Base-by-base conservation (phyloP, 2,888 invertebrate genomes). In the Hypselothyrea guttata region DNA sequence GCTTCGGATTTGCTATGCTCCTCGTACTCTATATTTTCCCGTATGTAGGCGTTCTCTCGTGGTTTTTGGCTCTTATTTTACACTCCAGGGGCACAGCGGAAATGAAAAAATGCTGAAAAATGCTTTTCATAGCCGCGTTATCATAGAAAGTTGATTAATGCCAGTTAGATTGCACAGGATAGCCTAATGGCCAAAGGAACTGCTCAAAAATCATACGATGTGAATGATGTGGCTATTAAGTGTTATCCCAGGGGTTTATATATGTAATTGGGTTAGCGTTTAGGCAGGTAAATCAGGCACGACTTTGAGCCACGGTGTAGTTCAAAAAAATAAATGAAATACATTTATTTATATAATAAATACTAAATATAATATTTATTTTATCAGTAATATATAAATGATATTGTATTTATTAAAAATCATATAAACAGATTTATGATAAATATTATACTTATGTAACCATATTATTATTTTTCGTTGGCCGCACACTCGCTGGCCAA, bases 101-200 rank as follows among this genome's bases (percentile, higher is more conserved):
- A 71, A 55, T 35, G 28, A 55, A 45, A n/a, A 48, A 52, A 31
- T 46, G 52, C 44, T 33, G 53, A 71, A 56, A 60, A 71, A 61
- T 72, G 53, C 67, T 66, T 66, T 71, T 70, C 61, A 56, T 65
- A 11, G 35, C 30, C 60, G 30, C 42, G 55, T 51, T 69, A 71
- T 60, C 47, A 52, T 46, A 34, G 51, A 48, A 57, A 54, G 54
- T 52, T 82, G 66, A 75, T 70, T 61, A 82, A 75, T 75, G 78
- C 8, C 0, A 42, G 7, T 33, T 35, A 74, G 71, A 82, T 75
- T 57, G 67, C 1, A 11, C 18, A 54, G 68, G 54, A 72, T 57
- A 59, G 18, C 42, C 5, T 53, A 60, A 56, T 46, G 71, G 34
- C 15, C 37, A 13, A 7, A 15, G 33, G 27, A 45, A 22, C 15